phyloP scores from a whole-genome alignment of 1,140 invertebrate genomes.

The Mercenaria mercenaria region DNA sequence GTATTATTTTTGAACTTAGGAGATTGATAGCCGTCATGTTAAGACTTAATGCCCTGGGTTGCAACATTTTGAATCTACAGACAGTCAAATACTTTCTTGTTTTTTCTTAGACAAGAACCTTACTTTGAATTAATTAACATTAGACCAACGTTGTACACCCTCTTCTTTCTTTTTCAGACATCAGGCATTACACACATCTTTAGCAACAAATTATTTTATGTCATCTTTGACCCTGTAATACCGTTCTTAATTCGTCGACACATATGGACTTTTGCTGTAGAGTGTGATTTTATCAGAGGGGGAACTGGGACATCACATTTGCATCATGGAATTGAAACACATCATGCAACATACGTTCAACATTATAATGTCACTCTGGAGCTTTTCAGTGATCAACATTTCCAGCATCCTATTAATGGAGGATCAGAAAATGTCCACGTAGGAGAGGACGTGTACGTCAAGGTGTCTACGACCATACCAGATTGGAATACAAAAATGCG shows the following conservation, averaged over 20 bases:
- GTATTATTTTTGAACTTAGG: no score
- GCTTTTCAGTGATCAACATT: constrained; percentile 11
- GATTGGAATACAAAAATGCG: constrained; percentile 47
- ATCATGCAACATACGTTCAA: not conserved
- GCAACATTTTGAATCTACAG: no score
- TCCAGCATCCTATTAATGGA: not conserved
- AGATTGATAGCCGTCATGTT: no score
- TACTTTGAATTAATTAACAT: no score
- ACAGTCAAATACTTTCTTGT: no score
- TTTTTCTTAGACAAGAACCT: no score
- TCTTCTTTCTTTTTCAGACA: not conserved
- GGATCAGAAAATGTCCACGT: not conserved
- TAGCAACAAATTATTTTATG: not conserved
- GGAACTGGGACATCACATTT: not conserved
- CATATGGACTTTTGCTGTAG: not conserved
- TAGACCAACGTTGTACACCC: no score
- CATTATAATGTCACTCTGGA: not conserved
- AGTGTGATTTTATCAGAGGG: not conserved
- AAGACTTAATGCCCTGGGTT: no score
- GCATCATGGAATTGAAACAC: not conserved
- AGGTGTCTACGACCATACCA: not conserved
- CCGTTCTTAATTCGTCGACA: not conserved
- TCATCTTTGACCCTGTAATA: not conserved
- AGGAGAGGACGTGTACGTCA: constrained; percentile 30
- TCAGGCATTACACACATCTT: not conserved